Evolutionary conservation across 1,140 invertebrate species (phyloP).

Genomic region (Brachionus angularis): DNA sequence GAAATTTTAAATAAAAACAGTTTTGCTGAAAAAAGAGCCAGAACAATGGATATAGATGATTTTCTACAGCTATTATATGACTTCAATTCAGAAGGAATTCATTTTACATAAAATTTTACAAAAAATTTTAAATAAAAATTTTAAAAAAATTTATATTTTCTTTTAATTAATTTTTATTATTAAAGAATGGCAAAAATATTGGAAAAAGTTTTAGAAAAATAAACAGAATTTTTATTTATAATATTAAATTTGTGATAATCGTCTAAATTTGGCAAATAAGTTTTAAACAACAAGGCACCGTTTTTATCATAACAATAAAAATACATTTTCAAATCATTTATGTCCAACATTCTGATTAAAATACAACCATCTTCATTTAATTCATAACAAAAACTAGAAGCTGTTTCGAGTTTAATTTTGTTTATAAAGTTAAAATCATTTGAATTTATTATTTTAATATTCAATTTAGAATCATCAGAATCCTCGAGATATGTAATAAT

Average conservation of each 20-base stretch:
- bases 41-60: conserved; percentile 92
- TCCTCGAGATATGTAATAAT: no score
- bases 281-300: conserved; percentile 16
- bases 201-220: background rate
- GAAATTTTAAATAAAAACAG: conserved; percentile 65
- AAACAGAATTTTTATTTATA: background rate
- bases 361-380: conserved; percentile 4
- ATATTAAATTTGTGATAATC: conserved; percentile 16
- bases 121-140: background rate
- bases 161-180: background rate
- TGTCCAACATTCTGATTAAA: background rate
- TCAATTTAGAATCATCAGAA: no score
- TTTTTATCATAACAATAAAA: conserved; percentile 16
- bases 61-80: conserved; percentile 82
- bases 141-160: background rate
- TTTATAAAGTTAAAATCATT: no score
- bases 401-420: no score
- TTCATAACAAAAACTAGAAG: conserved; percentile 4
- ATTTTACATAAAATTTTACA: conserved; percentile 67
- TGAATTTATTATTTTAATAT: no score
- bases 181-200: conserved; percentile 7
- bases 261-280: background rate
- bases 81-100: conserved; percentile 82
- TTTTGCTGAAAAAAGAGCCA: conserved; percentile 74
- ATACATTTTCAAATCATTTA: background rate